Evolutionary conservation across 2,888 invertebrate genomes (phyloP).

Genomic region (Dexiosoma caninum): DNA sequence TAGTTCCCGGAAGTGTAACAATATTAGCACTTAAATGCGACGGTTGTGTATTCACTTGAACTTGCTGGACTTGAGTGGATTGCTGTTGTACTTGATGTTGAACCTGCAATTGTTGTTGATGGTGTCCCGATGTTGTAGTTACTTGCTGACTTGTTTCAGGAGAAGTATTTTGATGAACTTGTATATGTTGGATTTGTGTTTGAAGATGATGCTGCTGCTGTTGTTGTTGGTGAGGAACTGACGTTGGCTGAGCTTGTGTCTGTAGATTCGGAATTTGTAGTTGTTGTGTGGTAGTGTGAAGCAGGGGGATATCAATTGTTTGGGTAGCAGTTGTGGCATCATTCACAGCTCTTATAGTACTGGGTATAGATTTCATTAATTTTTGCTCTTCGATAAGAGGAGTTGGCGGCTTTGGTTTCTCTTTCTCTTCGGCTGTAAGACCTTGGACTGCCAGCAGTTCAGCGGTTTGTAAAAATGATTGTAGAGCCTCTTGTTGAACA

Average conservation of each 20-base stretch:
- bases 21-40: conserved; percentile 68
- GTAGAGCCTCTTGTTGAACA: conserved; percentile 87
- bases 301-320: conserved; percentile 54
- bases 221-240: conserved; percentile 66
- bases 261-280: conserved; percentile 75
- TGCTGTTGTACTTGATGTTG: conserved; percentile 67
- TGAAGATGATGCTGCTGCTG: conserved; percentile 73
- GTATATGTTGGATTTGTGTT: conserved; percentile 74
- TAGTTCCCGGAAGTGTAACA: conserved; percentile 68
- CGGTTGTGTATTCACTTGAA: conserved; percentile 68
- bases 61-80: conserved; percentile 62
- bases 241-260: conserved; percentile 65
- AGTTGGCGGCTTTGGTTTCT: conserved; percentile 74
- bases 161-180: conserved; percentile 70
- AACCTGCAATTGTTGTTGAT: conserved; percentile 73
- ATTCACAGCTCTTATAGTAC: conserved; percentile 75
- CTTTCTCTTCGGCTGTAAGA: conserved; percentile 80
- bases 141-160: conserved; percentile 52
- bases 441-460: conserved; percentile 88
- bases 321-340: conserved; percentile 71
- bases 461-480: conserved; percentile 87
- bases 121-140: conserved; percentile 66
- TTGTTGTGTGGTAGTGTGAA: conserved; percentile 69
- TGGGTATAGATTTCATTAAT: conserved; percentile 77
- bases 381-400: conserved; percentile 74